Percentiles rank a stretch among this genome's conserved stretches.
phyloP scores from a whole-genome alignment of 1,140 invertebrate genomes.

The Cherax quadricarinatus region DNA sequence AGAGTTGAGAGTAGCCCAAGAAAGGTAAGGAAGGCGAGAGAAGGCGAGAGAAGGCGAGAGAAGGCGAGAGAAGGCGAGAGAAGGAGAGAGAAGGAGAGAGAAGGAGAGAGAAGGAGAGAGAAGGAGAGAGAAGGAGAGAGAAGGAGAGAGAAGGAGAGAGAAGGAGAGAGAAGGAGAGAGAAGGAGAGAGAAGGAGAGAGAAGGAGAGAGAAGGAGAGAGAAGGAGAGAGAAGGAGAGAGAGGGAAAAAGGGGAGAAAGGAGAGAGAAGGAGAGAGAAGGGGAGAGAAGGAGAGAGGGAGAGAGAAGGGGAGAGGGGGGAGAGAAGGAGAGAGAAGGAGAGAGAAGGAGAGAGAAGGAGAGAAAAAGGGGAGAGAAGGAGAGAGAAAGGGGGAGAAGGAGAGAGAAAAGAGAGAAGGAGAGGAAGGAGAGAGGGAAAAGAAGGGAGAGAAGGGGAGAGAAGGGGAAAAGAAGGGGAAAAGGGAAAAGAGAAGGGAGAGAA shows the following conservation, averaged over 20 bases:
- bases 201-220: not conserved
- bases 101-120: not conserved
- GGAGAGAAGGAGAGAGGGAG: not conserved
- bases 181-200: not conserved
- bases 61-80: not conserved
- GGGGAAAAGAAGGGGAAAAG: not conserved
- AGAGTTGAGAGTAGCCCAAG: not conserved
- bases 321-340: too few species aligned
- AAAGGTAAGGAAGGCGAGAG: not conserved
- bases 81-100: not conserved
- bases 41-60: not conserved
- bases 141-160: conserved; percentile 1
- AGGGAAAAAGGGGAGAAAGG: not conserved
- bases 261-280: not conserved
- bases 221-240: not conserved
- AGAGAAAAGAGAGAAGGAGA: not conserved
- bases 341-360: too few species aligned
- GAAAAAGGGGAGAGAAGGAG: not conserved
- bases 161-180: not conserved
- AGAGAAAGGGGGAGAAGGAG: not conserved
- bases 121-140: not conserved
- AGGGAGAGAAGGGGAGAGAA: not conserved
- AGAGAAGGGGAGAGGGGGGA: not conserved
- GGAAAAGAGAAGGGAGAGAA: too few species aligned
- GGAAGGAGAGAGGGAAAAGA: too few species aligned